A percentile compares a stretch with the other conserved stretches of the same genome.
phyloP scores from a whole-genome alignment of 2,113 vertebrate genomes.

The Cyprinodon brontotheroides region DNA sequence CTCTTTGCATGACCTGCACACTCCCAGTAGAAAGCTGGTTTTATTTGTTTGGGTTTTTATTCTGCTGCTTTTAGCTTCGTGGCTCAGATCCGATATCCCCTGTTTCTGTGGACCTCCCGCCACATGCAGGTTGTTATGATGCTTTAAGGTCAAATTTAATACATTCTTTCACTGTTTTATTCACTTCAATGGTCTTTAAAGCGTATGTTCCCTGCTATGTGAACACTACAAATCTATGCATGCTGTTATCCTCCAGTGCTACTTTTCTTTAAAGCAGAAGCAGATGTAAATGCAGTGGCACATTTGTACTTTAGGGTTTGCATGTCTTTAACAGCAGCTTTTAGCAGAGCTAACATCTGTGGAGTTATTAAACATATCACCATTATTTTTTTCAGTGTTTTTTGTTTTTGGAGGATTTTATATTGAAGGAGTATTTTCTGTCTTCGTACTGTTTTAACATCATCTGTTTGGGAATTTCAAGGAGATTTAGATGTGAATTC shows the following conservation, averaged over 20 bases:
- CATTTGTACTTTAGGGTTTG: constrained; percentile 72
- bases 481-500: constrained; percentile 1
- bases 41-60: constrained; percentile 15
- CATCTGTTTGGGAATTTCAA: constrained; percentile 27
- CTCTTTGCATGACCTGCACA: constrained; percentile 66
- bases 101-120: background rate
- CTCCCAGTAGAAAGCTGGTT: constrained; percentile 45
- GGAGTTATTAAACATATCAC: constrained; percentile 62
- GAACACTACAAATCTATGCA: constrained; percentile 78
- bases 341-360: constrained; percentile 56
- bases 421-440: constrained; percentile 47
- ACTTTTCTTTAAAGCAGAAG: constrained; percentile 46
- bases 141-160: constrained; percentile 19
- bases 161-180: constrained; percentile 11
- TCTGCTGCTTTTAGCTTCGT: constrained; percentile 6
- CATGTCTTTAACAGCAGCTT: constrained; percentile 64
- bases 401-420: constrained; percentile 42
- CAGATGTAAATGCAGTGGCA: constrained; percentile 61
- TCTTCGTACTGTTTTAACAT: constrained; percentile 20
- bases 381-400: constrained; percentile 26
- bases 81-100: constrained; percentile 12
- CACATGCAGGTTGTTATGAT: constrained; percentile 1
- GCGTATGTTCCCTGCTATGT: constrained; percentile 65
- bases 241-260: constrained; percentile 71
- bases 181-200: constrained; percentile 38